phyloP scores from a whole-genome alignment of 2,888 invertebrate species.

The Sinopyrophorus schimmeli region DNA sequence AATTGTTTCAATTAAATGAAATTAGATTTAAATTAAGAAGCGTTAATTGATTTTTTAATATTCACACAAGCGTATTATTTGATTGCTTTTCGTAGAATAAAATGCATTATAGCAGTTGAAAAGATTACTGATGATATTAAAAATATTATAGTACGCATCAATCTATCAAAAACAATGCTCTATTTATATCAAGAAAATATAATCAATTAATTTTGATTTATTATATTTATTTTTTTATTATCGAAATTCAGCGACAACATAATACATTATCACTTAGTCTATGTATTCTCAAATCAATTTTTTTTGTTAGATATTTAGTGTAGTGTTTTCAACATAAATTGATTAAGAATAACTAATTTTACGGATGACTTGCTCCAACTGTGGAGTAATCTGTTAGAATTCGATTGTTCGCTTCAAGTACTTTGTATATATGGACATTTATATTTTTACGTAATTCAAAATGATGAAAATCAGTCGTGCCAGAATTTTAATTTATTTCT shows the following conservation, averaged over 20 bases:
- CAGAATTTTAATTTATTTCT: constrained; percentile 28
- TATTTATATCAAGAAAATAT: not conserved
- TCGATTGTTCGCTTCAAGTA: constrained; percentile 32
- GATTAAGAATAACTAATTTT: constrained; percentile 49
- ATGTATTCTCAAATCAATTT: too few species aligned
- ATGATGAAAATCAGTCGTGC: constrained; percentile 30
- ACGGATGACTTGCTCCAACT: constrained; percentile 41
- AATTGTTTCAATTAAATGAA: constrained; percentile 45
- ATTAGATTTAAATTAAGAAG: constrained; percentile 44
- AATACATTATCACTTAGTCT: too few species aligned
- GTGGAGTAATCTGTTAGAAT: constrained; percentile 38
- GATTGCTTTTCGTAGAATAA: too few species aligned
- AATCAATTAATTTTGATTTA: not conserved
- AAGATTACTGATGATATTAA: too few species aligned
- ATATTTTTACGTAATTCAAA: constrained; percentile 27
- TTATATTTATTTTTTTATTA: constrained; percentile 5
- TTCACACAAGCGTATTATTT: constrained; percentile 21
- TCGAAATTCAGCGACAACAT: too few species aligned
- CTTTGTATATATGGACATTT: constrained; percentile 24
- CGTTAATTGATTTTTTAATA: constrained; percentile 42
- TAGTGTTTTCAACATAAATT: constrained; percentile 36
- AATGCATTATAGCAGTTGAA: too few species aligned
- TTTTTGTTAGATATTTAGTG: too few species aligned
- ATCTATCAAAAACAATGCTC: constrained; percentile 3
- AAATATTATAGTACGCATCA: too few species aligned